Evolutionary conservation across 1,140 invertebrate genomes (phyloP).

Genomic region (Probaryconus sp.): DNA sequence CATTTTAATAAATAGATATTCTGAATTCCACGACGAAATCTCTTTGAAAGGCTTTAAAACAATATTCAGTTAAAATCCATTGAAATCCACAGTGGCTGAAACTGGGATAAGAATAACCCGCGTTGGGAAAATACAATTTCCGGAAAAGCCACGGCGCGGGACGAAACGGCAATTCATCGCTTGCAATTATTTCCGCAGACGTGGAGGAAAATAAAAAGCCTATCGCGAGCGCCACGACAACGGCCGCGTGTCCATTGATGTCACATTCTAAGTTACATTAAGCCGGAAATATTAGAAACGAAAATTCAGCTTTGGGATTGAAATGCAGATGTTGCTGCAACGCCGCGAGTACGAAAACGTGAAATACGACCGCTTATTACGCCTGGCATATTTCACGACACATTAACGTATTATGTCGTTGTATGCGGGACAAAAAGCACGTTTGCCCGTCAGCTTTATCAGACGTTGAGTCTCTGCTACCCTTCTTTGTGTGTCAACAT

Average conservation of each 20-base stretch:
- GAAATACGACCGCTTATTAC: constrained; percentile 60
- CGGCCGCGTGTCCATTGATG: neutral
- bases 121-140: too few species aligned
- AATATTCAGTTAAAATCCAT: too few species aligned
- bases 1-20: too few species aligned
- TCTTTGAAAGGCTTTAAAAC: too few species aligned
- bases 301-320: constrained; percentile 7
- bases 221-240: neutral
- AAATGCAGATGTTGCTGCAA: constrained; percentile 9
- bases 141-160: too few species aligned
- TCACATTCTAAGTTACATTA: constrained; percentile 6
- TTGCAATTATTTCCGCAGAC: constrained; percentile 24
- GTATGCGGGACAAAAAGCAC: constrained; percentile 66
- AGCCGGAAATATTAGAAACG: constrained; percentile 21
- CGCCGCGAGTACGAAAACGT: neutral
- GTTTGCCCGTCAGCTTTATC: constrained; percentile 72
- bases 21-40: too few species aligned
- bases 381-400: constrained; percentile 62
- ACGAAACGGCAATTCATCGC: constrained; percentile 31
- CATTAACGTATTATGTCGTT: constrained; percentile 67
- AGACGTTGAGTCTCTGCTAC: constrained; percentile 64
- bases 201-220: constrained; percentile 28
- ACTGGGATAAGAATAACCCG: too few species aligned
- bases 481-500: constrained; percentile 70
- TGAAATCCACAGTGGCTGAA: too few species aligned